Percentiles rank a stretch among this genome's conserved stretches.
These are phyloP conservation scores for Charanyca ferruginea DNA, from an alignment of 2,888 invertebrate genomes.

Conservation along the genomic window DNA sequence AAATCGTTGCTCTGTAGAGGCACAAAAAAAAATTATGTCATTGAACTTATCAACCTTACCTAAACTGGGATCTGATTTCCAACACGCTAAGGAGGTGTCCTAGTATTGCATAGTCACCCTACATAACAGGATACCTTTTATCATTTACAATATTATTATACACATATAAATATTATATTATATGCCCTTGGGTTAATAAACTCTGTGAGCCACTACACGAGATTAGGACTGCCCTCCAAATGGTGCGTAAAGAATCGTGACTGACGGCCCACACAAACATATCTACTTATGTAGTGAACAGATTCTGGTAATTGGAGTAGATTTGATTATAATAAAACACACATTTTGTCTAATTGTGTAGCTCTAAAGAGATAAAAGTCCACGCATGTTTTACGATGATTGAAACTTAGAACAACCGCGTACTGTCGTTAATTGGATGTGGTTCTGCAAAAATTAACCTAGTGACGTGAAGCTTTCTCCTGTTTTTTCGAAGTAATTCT, in stretches of 20 bases:
- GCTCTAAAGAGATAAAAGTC: no score
- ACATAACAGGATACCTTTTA: slow-evolving; percentile 44
- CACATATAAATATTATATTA: slow-evolving; percentile 56
- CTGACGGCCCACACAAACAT: slow-evolving; percentile 13
- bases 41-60: slow-evolving; percentile 2
- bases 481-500: no score
- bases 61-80: slow-evolving; percentile 18
- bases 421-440: no score
- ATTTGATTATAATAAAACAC: slow-evolving; percentile 13
- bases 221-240: slow-evolving; percentile 56
- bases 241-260: slow-evolving; percentile 46
- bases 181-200: slow-evolving; percentile 51
- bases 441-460: no score
- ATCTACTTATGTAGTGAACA: background rate
- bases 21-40: no score
- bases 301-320: slow-evolving; percentile 15
- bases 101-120: slow-evolving; percentile 35
- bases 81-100: background rate
- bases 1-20: slow-evolving; percentile 4
- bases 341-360: background rate
- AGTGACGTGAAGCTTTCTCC: no score
- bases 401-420: no score
- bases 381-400: no score
- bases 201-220: slow-evolving; percentile 44
- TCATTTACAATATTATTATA: slow-evolving; percentile 46